These are phyloP conservation scores for Abrostola triplasia DNA, from an alignment of 2,888 invertebrate species.

Conservation along the genomic window DNA sequence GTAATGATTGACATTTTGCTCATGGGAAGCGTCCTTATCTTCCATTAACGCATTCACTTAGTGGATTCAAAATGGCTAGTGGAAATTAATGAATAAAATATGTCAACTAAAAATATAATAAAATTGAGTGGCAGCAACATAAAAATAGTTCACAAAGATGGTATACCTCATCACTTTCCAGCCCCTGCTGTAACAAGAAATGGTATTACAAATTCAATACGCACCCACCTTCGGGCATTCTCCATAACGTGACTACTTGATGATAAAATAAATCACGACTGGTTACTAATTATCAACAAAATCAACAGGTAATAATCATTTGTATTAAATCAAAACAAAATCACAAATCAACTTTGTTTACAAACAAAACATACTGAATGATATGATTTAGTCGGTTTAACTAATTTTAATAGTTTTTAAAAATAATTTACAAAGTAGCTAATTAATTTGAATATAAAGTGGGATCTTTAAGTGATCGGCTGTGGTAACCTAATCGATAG, in stretches of 20 bases:
- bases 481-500: conserved; percentile 71
- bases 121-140: conserved; percentile 88
- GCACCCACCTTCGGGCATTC: conserved; percentile 87
- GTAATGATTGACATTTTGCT: conserved; percentile 79
- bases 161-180: conserved; percentile 97
- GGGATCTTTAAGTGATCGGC: conserved; percentile 71
- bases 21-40: conserved; percentile 86
- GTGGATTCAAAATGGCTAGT: conserved; percentile 85
- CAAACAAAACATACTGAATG: conserved; percentile 67
- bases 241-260: conserved; percentile 74
- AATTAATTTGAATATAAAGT: conserved; percentile 63
- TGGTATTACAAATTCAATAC: conserved; percentile 88
- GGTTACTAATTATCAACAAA: conserved; percentile 57
- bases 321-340: conserved; percentile 60
- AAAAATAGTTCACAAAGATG: conserved; percentile 88
- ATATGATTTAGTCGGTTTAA: conserved; percentile 60
- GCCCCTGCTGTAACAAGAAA: conserved; percentile 95
- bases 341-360: conserved; percentile 66
- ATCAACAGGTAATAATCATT: conserved; percentile 55
- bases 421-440: conserved; percentile 62
- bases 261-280: conserved; percentile 65
- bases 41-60: conserved; percentile 86
- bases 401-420: conserved; percentile 52
- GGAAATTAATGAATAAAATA: conserved; percentile 84
- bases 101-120: conserved; percentile 84